Percentiles rank a stretch among this genome's conserved stretches.
Evolutionary conservation across 1,140 invertebrate species (phyloP).

Genomic region (Hyles euphorbiae): DNA sequence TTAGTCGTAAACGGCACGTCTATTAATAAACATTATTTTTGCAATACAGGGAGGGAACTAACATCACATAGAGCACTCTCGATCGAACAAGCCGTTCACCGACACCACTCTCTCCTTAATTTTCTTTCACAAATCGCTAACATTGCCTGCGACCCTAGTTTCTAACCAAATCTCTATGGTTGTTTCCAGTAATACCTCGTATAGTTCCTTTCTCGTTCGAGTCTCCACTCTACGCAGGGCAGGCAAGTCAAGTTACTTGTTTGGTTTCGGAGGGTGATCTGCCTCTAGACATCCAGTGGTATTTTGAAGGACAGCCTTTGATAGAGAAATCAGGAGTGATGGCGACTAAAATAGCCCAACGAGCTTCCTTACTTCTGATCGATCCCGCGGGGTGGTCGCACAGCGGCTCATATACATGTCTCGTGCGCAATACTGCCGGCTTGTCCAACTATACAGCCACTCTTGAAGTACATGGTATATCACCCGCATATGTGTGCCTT

Average conservation of each 20-base stretch:
- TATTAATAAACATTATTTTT: constrained; percentile 9
- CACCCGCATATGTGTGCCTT: constrained; percentile 43
- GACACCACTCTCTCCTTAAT: constrained; percentile 36
- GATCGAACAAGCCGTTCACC: constrained; percentile 38
- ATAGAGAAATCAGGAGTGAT: constrained; percentile 78
- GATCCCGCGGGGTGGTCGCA: constrained; percentile 89
- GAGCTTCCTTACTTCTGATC: constrained; percentile 80
- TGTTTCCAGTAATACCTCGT: constrained; percentile 82
- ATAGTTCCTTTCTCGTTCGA: constrained; percentile 85
- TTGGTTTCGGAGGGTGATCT: constrained; percentile 88
- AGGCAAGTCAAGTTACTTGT: constrained; percentile 84
- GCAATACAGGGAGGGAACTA: constrained; percentile 43
- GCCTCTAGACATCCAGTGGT: constrained; percentile 89
- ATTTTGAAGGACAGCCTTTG: constrained; percentile 78
- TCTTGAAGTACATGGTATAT: constrained; percentile 79
- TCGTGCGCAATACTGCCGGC: constrained; percentile 91
- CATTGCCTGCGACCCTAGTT: constrained; percentile 50
- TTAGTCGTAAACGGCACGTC: constrained; percentile 78
- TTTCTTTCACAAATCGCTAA: constrained; percentile 54
- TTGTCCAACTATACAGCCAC: constrained; percentile 85
- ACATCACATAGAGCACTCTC: constrained; percentile 57
- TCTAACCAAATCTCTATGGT: constrained; percentile 63
- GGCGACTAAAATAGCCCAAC: constrained; percentile 80
- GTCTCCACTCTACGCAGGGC: constrained; percentile 81
- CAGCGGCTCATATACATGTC: constrained; percentile 91